Evolutionary conservation across 2,888 invertebrate genomes (phyloP), one percentile per base, ranked within the genome.

Genomic region (Mesopsocus fuscifrons): DNA sequence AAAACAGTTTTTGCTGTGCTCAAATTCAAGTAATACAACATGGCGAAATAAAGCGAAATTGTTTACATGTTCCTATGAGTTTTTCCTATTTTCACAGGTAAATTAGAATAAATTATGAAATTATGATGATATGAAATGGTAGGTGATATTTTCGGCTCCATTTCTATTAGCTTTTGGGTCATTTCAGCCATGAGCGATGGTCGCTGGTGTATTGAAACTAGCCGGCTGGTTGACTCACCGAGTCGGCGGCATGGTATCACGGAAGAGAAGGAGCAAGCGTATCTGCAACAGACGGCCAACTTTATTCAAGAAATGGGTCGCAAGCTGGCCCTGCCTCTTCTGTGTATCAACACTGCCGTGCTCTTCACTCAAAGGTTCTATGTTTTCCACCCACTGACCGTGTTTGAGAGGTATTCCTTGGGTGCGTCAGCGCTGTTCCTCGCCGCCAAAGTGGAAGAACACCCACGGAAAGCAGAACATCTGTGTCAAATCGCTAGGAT

Each of bases 341-440:
- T 69, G 47, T 68, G 68, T 52, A 68, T 69, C 53, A 70, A 69
- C 54, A 69, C 69, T 11, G 69, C 70, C 17, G 69, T 69, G 46
- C 67, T 70, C 11, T 69, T 69, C 54, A 67, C 71, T 67, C 69
- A 71, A 52, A 58, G 71, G 21, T 71, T 71, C 55, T 71, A 67
- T 57, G 65, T 69, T 60, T 68, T 63, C 53, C 68, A 69, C 50
- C 64, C 68, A 4, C 69, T 71, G 55, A 55, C 61, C 18, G 60
- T 60, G 47, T 69, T 69, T 53, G 63, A 65, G 50, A 57, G 66
- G 46, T 64, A 66, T 55, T 59, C 62, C 43, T 61, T 71, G 42
- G 65, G 67, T 2, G 61, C 68, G 8, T 66, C 68, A 13, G 64
- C 66, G 43, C 57, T 72, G 22, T 72, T 72, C 52, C 54, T 72